Base-by-base conservation (phyloP, 2,888 invertebrate species). In the Limnephilus auricula region DNA sequence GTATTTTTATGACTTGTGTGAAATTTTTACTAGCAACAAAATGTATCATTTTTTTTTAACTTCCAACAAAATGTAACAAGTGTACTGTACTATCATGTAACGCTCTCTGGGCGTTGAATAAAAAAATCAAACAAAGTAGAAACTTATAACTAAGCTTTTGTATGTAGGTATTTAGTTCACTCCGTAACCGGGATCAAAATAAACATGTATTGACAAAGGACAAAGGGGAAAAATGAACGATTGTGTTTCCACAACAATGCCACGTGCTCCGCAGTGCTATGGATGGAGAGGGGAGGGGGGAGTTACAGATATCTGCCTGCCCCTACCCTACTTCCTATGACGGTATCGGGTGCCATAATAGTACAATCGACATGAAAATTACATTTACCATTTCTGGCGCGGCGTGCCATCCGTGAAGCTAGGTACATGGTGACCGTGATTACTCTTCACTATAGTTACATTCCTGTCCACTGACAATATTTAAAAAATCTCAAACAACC, bases 331-430 rank as follows among this genome's bases (percentile, higher is more conserved):
- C 50, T 50, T 50, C 50, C 65, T n/a, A 65, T 65, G 65, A 65
- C 65, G n/a, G 65, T 65, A 65, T 65, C 65, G 65, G 25, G 80
- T 32, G 32, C 80, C 80, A 80, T 32, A 65, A 65, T 65, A 65
- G 65, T 85, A 34, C 85, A 40, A 85, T 85, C 85, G 40, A 85
- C 85, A 85, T 30, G 85, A 85, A 85, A 85, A 85, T 85, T 45
- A 85, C 85, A 85, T 85, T 85, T 85, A 37, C 34, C 85, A 85
- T 90, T 90, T 90, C 90, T 90, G 86, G 87, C 65, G n/a, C 15
- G 86, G 32, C 86, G 34, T 90, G 90, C 78, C 86, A 90, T 84
- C 83, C 90, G 90, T 90, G 90, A 90, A 90, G 86, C 65, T 84
- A 65, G 25, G 45, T n/a, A 90, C 34, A 85, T 87, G 79, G 80